These are phyloP conservation scores for Drosophila koepferae DNA, from an alignment of 2,888 invertebrate species.

Conservation along the genomic window DNA sequence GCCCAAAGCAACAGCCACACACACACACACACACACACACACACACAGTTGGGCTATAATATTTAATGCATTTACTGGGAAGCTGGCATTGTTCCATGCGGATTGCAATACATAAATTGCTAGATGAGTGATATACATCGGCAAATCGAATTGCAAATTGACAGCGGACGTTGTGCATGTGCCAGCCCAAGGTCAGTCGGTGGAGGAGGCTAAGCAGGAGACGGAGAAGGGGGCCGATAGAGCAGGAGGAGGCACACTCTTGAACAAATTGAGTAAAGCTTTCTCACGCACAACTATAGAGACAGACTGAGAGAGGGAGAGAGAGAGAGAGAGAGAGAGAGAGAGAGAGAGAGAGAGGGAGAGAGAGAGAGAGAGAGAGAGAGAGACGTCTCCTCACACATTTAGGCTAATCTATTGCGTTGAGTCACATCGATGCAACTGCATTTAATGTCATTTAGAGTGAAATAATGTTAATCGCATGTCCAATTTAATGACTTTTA, in stretches of 20 bases:
- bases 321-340: background rate
- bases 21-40: conserved; percentile 1
- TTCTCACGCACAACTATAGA: conserved; percentile 19
- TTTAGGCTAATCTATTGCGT: conserved; percentile 59
- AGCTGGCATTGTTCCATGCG: conserved; percentile 52
- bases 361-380: background rate
- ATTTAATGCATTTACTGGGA: conserved; percentile 32
- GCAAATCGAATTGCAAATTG: conserved; percentile 68
- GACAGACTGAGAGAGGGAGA: background rate
- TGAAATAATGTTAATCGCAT: conserved; percentile 79
- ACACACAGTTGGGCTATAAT: background rate
- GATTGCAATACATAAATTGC: conserved; percentile 58
- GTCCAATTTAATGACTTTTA: conserved; percentile 77
- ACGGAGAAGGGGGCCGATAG: background rate
- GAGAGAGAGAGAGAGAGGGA: background rate
- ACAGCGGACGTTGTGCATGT: conserved; percentile 17
- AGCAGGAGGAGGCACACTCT: background rate
- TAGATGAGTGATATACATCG: conserved; percentile 48
- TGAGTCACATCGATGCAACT: conserved; percentile 48
- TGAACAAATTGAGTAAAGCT: conserved; percentile 9
- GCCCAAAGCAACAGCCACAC: conserved; percentile 1
- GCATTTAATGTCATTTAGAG: conserved; percentile 74
- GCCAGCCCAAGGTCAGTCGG: conserved; percentile 20
- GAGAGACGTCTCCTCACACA: conserved; percentile 31
- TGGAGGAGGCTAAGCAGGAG: background rate